A percentile compares a stretch with the other conserved stretches of the same genome.
Conservation (phyloP, 1,140 invertebrate genomes). For the Polypedilum vanderplanki region DNA sequence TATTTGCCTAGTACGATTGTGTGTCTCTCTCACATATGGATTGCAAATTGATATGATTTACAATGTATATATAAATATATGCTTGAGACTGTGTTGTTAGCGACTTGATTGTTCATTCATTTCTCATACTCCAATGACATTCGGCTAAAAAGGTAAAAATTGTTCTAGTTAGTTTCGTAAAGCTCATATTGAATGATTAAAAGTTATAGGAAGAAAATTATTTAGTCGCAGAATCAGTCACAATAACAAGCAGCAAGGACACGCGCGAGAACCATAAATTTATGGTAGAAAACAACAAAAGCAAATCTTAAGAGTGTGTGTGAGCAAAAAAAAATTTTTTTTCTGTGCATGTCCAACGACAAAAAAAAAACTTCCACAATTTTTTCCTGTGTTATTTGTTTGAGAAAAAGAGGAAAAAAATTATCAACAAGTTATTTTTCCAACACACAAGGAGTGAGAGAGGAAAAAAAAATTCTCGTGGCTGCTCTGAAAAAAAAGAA, state of each 20-base stretch:
- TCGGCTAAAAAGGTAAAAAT: neutral
- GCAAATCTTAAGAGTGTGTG: neutral
- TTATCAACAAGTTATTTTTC: neutral
- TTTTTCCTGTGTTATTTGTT: neutral
- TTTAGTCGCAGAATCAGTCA: neutral
- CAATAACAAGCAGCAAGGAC: neutral
- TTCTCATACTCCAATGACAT: neutral
- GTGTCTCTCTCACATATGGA: neutral
- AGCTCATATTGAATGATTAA: neutral
- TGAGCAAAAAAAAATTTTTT: neutral
- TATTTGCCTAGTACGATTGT: neutral
- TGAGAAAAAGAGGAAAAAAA: neutral
- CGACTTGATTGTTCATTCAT: neutral
- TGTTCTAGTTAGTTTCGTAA: neutral
- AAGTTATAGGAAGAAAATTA: neutral
- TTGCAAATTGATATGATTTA: neutral
- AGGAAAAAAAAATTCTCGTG: no score
- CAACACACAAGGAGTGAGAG: no score
- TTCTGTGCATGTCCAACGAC: neutral
- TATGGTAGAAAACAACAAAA: slow-evolving; percentile 2
- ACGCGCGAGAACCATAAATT: slow-evolving; percentile 4
- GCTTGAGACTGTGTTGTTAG: neutral
- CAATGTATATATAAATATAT: neutral
- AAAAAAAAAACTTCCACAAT: neutral
- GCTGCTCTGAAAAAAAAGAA: no score